Evolutionary conservation across 2,888 invertebrate species (phyloP).

Genomic region (Odontocerum albicorne): DNA sequence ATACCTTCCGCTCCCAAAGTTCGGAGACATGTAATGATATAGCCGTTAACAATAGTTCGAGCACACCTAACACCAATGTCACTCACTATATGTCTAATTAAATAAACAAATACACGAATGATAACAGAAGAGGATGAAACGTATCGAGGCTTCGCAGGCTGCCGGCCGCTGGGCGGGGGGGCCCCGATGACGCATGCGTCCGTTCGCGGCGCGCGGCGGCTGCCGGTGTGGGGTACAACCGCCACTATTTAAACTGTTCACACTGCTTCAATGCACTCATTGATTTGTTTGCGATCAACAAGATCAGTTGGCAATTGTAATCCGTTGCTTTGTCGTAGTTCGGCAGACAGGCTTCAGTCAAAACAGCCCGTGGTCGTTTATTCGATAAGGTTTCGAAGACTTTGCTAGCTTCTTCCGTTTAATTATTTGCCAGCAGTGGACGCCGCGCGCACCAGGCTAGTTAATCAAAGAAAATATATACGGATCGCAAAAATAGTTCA

Average conservation of each 20-base stretch:
- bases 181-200: conserved; percentile 62
- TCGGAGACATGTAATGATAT: too few species aligned
- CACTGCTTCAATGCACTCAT: conserved; percentile 66
- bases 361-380: conserved; percentile 65
- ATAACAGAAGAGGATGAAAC: too few species aligned
- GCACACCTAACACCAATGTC: too few species aligned
- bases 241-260: conserved; percentile 67
- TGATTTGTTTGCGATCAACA: conserved; percentile 69
- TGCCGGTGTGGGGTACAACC: conserved; percentile 59
- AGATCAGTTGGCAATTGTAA: conserved; percentile 63
- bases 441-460: conserved; percentile 49
- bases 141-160: conserved; percentile 39
- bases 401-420: conserved; percentile 56
- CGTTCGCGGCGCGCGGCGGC: conserved; percentile 49
- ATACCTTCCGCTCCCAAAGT: too few species aligned
- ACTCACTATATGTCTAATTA: too few species aligned
- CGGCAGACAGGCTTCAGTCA: conserved; percentile 57
- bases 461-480: conserved; percentile 48
- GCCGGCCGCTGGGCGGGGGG: conserved; percentile 42
- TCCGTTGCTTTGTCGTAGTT: conserved; percentile 54
- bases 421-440: conserved; percentile 49
- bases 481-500: conserved; percentile 38
- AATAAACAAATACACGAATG: too few species aligned
- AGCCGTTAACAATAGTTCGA: too few species aligned
- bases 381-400: conserved; percentile 55